Evolutionary conservation across 2,888 invertebrate species (phyloP), one percentile per base, ranked within the genome.

Genomic region (Agrilus cyanescens): DNA sequence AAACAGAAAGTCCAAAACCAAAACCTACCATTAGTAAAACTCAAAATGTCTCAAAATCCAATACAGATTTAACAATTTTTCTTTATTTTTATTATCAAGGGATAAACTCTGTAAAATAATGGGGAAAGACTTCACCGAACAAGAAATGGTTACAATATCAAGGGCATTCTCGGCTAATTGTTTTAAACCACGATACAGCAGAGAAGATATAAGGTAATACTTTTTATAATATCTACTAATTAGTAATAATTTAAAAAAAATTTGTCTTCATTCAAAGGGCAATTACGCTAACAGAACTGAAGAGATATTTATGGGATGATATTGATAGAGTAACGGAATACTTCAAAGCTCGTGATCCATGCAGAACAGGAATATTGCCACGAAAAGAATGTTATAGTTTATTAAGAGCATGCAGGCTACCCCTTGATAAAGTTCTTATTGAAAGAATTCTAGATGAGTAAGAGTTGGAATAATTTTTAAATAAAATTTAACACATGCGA

Each of bases 141-240:
- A 89, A 48, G 88, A 89, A 66, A 82, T 85, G 60, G 69, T 87
- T 4, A 84, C 86, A 0, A 66, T 88, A 8, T 77, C 82, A 12
- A 74, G 89, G 49, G 71, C 75, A 50, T 88, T 84, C 63, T 78
- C 81, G 1, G 78, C 79, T 1, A 75, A 76, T 50, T 70, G 73
- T 50, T 63, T 66, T 29, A 69, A 69, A 43, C 49, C 67, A 14
- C 57, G 67, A 60, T 57, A 63, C 62, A 57, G 66, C 61, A 20
- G 69, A 58, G 57, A 70, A 46, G 66, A 75, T 51, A 59, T 73
- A 62, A 63, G 52, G 71, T 67, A 48, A 66, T 66, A 2, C 57
- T 66, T 15, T 57, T 66, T 18, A 70, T 70, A 42, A 68, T 70
- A 41, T 37, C 14, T 15, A 41, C 4, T 5, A 3, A 18, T n/a